These are phyloP conservation scores for Tapera naevia DNA, from an alignment of 2,797 vertebrate genomes.

Conservation along the genomic window DNA sequence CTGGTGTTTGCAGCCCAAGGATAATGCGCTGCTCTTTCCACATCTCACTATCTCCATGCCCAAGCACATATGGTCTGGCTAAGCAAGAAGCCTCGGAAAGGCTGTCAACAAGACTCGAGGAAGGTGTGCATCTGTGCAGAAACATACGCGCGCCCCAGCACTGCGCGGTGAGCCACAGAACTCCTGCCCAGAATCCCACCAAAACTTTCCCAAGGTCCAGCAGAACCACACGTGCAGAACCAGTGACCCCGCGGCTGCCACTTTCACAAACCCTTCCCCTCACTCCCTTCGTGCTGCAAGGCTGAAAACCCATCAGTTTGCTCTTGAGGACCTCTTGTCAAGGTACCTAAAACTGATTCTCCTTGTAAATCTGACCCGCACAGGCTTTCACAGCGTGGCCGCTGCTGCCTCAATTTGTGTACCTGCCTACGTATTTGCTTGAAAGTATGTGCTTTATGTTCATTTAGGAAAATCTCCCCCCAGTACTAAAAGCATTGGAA, in stretches of 20 bases:
- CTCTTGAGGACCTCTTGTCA: not conserved
- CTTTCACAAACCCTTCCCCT: not conserved
- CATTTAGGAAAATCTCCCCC: slow-evolving; percentile 2
- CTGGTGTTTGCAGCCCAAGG: slow-evolving; percentile 46
- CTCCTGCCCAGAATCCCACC: not conserved
- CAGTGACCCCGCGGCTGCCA: not conserved
- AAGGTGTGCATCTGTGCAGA: slow-evolving; percentile 61
- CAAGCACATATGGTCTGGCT: slow-evolving; percentile 61
- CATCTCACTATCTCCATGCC: slow-evolving; percentile 41
- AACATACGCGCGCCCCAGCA: slow-evolving; percentile 22
- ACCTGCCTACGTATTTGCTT: not conserved
- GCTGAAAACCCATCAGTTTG: not conserved
- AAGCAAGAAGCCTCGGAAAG: slow-evolving; percentile 56
- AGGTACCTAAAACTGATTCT: not conserved
- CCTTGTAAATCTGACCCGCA: not conserved
- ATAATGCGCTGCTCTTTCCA: slow-evolving; percentile 53
- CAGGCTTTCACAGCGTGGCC: not conserved
- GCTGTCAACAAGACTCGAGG: slow-evolving; percentile 56
- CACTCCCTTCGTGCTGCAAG: not conserved
- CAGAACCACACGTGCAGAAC: not conserved
- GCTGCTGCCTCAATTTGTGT: not conserved
- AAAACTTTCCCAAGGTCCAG: not conserved
- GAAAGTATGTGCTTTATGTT: not conserved
- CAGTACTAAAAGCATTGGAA: slow-evolving; percentile 52
- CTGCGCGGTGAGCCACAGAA: not conserved